phyloP scores from a whole-genome alignment of 2,113 vertebrate species.

The Piaya cayana region DNA sequence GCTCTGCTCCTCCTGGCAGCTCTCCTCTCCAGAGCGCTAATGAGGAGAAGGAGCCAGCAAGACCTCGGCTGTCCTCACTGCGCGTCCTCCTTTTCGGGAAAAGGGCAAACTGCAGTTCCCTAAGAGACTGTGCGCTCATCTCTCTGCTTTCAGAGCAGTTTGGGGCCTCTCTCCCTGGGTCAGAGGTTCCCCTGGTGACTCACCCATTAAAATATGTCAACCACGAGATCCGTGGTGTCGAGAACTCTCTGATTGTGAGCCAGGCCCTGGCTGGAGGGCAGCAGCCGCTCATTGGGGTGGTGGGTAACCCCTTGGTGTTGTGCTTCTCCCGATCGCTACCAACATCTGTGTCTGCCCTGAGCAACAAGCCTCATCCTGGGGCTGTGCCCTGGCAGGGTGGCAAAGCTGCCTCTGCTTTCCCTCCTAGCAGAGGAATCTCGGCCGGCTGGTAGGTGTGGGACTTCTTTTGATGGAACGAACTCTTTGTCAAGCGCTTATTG shows the following conservation, averaged over 20 bases:
- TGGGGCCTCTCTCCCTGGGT: background rate
- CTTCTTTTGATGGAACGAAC: background rate
- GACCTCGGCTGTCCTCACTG: background rate
- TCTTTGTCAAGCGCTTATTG: background rate
- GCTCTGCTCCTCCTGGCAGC: background rate
- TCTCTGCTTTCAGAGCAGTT: background rate
- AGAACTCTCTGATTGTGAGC: background rate
- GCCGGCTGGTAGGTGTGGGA: accelerated
- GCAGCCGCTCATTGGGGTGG: accelerated
- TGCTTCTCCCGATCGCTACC: accelerated
- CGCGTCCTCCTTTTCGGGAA: background rate
- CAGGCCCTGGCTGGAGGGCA: background rate
- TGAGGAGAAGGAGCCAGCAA: background rate
- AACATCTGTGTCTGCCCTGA: accelerated
- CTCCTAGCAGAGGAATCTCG: background rate
- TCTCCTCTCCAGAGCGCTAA: background rate
- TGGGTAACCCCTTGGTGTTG: background rate
- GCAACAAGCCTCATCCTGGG: accelerated
- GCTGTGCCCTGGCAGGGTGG: background rate
- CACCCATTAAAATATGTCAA: background rate
- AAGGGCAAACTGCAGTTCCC: background rate
- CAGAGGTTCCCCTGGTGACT: background rate
- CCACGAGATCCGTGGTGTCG: background rate
- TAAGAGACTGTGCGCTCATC: accelerated
- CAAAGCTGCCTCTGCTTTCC: background rate